These are phyloP conservation scores for Drosophila cardini DNA, from an alignment of 1,140 invertebrate species.

Conservation along the genomic window DNA sequence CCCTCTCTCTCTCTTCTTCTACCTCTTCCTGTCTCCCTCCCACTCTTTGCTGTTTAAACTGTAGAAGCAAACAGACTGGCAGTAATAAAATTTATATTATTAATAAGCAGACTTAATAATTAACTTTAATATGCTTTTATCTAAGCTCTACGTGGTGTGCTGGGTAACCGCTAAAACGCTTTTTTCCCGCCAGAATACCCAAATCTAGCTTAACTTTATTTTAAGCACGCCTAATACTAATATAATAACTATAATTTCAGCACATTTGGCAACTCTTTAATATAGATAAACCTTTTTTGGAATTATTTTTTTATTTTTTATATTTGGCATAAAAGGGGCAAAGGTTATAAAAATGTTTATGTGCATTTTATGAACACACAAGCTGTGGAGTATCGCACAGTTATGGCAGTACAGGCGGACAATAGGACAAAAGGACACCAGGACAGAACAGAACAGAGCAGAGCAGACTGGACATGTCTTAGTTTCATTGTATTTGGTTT, in stretches of 20 bases:
- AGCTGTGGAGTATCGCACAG: constrained; percentile 42
- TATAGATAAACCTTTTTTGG: constrained; percentile 41
- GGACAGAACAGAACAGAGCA: too few species aligned
- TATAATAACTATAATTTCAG: constrained; percentile 33
- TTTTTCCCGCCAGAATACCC: neutral
- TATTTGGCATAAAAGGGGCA: constrained; percentile 30
- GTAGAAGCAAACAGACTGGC: constrained; percentile 2
- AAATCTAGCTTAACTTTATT: neutral
- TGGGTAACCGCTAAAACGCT: too few species aligned
- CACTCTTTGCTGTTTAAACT: neutral
- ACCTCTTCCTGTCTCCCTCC: neutral
- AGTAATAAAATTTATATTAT: constrained; percentile 4
- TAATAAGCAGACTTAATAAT: constrained; percentile 1
- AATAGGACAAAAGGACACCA: too few species aligned
- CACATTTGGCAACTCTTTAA: constrained; percentile 38
- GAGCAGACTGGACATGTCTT: constrained; percentile 32
- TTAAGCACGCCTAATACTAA: constrained; percentile 28
- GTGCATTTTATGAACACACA: constrained; percentile 46
- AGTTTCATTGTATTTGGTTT: constrained; percentile 39
- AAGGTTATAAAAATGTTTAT: constrained; percentile 44
- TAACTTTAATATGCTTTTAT: neutral
- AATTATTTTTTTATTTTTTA: neutral
- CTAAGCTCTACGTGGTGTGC: too few species aligned
- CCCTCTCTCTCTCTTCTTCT: too few species aligned
- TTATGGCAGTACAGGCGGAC: too few species aligned